Evolutionary conservation across 1,140 invertebrate species (phyloP), one percentile per base, ranked within the genome.

Genomic region (Brachionus rubens): DNA sequence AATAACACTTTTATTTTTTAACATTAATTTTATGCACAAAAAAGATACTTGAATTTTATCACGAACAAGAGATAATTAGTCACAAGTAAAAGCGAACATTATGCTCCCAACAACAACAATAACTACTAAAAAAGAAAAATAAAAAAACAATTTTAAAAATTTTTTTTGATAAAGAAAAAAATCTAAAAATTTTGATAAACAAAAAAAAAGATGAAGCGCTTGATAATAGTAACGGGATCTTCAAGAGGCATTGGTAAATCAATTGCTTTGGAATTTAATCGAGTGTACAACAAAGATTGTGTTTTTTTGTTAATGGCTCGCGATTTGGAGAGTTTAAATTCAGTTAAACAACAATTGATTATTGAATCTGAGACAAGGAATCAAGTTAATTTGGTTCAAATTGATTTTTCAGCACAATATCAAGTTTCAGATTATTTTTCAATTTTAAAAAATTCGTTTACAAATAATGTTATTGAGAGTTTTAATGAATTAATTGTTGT

Each of bases 191-290:
- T 40, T 40, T 19, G n/a, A 36, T 40, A 16, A 28, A 24, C 19
- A 30, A 70, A 19, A 12, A 28, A 47, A 9, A 10, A 47, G 4
- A 72, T 48, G 46, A 72, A 41, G 19, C 43, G 68, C 10, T 50
- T 72, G 24, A 30, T 72, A 28, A 33, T 72, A 19, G 46, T 72
- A 21, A 72, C 68, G 40, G 68, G 68, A 41, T 48, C 68, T 40
- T 72, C 68, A 24, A 72, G 68, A 48, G 68, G 68, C 0, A 72
- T 72, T 40, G 68, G 68, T 14, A 40, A 12, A 48, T 36, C 68
- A 72, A 54, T 72, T 16, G 68, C 46, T 28, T 19, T 41, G 2
- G 46, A 72, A 19, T 9, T 72, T 12, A 54, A 48, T 36, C 14
- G 50, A 30, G 9, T 40, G 40, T 72, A 19, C 50, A 33, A 48